Base-by-base conservation (phyloP, 1,140 invertebrate species). In the Pemphigus obesinymphae region DNA sequence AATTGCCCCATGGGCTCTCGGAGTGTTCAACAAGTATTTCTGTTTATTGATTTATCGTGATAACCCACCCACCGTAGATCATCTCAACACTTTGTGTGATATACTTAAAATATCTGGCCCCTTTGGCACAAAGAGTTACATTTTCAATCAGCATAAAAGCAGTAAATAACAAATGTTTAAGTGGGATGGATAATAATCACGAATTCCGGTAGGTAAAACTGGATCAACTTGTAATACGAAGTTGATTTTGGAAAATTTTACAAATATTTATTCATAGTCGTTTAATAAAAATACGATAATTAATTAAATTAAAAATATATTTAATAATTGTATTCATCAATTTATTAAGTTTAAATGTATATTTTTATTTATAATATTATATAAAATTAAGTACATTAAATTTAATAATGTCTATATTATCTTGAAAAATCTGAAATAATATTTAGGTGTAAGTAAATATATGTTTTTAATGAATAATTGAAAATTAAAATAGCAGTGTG, bases 11-110 rank as follows among this genome's bases (percentile, higher is more conserved):
- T 58, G 50, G 73, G 31, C 70, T 48, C 70, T 50, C 31, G 50
- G 50, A 50, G 73, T 40, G 50, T 78, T 58, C 73, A 78, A 78
- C 73, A 78, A 58, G 48, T 78, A 58, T 78, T 78, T 58, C 7
- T 58, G 50, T 58, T 55, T 78, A 78, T 78, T 78, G 73, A 78
- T 78, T 78, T 78, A 78, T 78, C 50, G 73, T 37, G 53, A 53
- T 58, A 45, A 58, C 26, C 73, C 53, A 78, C 73, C 73, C 73
- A 78, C 73, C 17, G 26, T 48, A 43, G 48, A 78, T 53, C 73
- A 78, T 55, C 73, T 78, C 73, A 78, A 78, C 73, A 78, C 73
- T 78, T 58, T 26, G 50, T 73, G 70, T 48, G 70, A 73, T 73
- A 70, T 70, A 70, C 68, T 45, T 6, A 70, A 70, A 43, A 45